A percentile compares a stretch with the other conserved stretches of the same genome.
phyloP scores from a whole-genome alignment of 2,113 vertebrate genomes.

The Datnioides undecimradiatus region DNA sequence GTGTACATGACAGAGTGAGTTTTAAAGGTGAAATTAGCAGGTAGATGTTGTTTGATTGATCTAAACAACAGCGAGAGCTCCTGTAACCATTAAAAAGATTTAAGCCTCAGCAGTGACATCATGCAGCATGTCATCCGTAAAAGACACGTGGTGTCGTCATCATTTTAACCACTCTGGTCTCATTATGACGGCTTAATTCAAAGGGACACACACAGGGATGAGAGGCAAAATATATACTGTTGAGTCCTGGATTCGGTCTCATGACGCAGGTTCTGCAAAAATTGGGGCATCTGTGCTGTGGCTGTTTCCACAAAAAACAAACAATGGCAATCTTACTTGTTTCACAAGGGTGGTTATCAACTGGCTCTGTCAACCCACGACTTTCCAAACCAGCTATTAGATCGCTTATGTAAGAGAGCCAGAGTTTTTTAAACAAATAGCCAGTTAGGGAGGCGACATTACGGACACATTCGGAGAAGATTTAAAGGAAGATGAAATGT shows the following conservation, averaged over 20 bases:
- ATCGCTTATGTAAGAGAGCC: constrained; percentile 49
- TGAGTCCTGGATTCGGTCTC: not conserved
- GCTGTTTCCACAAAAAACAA: constrained; percentile 32
- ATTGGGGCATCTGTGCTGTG: constrained; percentile 25
- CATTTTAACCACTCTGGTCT: not conserved
- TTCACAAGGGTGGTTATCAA: constrained; percentile 60
- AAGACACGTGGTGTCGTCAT: not conserved
- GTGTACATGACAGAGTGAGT: not conserved
- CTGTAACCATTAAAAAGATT: not conserved
- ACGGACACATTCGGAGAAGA: not conserved
- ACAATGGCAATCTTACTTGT: constrained; percentile 46
- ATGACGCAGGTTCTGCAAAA: constrained; percentile 31
- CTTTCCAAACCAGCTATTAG: constrained; percentile 61
- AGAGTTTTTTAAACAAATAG: constrained; percentile 2
- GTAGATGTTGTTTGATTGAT: not conserved
- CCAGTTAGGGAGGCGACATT: not conserved
- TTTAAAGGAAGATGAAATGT: not conserved
- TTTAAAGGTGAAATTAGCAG: not conserved
- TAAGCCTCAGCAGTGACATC: not conserved
- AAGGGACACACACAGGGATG: not conserved
- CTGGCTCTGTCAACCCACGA: constrained; percentile 50
- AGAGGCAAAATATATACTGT: not conserved
- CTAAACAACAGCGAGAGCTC: not conserved
- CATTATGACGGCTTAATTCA: constrained; percentile 8
- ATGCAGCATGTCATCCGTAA: not conserved